phyloP scores from a whole-genome alignment of 2,113 vertebrate genomes.

The Arizona elegans region DNA sequence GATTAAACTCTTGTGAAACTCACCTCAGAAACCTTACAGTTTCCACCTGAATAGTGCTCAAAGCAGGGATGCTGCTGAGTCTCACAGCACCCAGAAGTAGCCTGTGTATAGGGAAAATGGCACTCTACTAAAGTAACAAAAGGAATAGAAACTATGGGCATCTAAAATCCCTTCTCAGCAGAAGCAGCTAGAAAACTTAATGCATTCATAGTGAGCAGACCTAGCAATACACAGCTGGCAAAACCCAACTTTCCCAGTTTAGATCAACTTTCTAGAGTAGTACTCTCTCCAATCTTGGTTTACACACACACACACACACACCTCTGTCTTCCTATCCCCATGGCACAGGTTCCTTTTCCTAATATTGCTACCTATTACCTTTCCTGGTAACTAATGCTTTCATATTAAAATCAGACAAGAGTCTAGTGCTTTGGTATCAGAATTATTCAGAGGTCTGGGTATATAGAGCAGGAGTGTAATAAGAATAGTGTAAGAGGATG shows the following conservation, averaged over 20 bases:
- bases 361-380: neutral
- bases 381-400: neutral
- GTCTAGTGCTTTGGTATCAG: neutral
- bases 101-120: neutral
- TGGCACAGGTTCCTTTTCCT: neutral
- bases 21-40: neutral
- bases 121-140: neutral
- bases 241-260: neutral
- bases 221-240: neutral
- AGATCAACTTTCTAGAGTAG: neutral
- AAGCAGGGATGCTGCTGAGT: neutral
- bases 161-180: neutral
- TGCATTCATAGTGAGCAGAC: neutral
- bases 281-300: neutral
- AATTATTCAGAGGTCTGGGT: neutral
- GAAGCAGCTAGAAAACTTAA: neutral
- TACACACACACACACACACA: too few species aligned
- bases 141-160: neutral
- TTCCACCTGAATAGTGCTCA: neutral
- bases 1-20: neutral
- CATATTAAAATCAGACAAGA: neutral
- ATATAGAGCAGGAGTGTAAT: neutral
- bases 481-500: neutral
- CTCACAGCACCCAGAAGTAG: neutral
- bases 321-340: neutral